These are phyloP conservation scores for Pogonomyrmex californicus DNA, from an alignment of 1,140 invertebrate genomes.

Conservation along the genomic window DNA sequence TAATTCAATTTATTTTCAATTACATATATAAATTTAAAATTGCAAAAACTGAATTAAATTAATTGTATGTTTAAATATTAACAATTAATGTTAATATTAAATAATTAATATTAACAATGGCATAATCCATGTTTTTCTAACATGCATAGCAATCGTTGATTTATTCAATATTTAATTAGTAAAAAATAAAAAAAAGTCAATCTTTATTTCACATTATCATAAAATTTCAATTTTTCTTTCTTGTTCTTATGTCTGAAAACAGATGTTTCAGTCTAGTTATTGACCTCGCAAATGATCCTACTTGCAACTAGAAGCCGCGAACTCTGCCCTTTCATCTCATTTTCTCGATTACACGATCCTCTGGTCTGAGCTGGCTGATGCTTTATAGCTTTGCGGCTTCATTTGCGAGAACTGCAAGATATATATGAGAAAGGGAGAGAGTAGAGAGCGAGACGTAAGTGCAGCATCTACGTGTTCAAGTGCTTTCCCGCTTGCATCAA, in stretches of 20 bases:
- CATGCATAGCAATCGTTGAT: background rate
- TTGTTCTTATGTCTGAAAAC: background rate
- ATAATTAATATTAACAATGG: background rate
- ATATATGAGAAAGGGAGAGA: background rate
- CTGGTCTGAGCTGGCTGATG: background rate
- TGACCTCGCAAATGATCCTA: background rate
- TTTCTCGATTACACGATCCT: conserved; percentile 35
- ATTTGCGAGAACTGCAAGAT: conserved; percentile 32
- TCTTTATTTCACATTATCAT: background rate
- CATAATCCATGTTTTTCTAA: background rate
- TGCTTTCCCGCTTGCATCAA: background rate
- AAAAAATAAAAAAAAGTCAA: background rate
- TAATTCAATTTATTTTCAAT: background rate
- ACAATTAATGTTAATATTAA: background rate
- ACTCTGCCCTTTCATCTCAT: conserved; percentile 64
- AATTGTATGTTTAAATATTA: background rate
- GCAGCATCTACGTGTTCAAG: conserved; percentile 41
- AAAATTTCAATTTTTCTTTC: background rate
- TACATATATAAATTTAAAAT: background rate
- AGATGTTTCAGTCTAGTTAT: conserved; percentile 52
- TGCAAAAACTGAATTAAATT: background rate
- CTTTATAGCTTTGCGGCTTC: conserved; percentile 43
- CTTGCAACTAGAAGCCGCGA: conserved; percentile 36
- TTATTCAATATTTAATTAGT: background rate
- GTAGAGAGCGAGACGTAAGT: background rate